Percentiles rank a stretch among this genome's conserved stretches.
phyloP scores from a whole-genome alignment of 2,113 vertebrate species.

The Arvicanthis niloticus region DNA sequence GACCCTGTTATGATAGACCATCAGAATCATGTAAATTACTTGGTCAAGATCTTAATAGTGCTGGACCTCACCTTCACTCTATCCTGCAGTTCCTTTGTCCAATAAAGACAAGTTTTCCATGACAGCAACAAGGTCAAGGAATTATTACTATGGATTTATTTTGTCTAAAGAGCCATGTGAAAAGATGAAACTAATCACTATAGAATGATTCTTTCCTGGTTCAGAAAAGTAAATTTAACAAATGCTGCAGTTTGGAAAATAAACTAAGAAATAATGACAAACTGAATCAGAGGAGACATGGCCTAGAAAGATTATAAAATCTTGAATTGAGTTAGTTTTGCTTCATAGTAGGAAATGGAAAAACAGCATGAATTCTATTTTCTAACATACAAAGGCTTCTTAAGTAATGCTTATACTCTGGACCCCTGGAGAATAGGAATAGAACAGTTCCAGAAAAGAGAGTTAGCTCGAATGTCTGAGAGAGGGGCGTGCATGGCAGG shows the following conservation, averaged over 20 bases:
- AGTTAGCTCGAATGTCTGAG: background rate
- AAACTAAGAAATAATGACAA: conserved; percentile 41
- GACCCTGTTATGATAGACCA: background rate
- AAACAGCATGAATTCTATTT: conserved; percentile 52
- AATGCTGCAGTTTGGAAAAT: conserved; percentile 29
- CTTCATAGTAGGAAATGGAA: conserved; percentile 36
- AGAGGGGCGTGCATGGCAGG: background rate
- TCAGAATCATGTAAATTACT: background rate
- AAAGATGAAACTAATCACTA: background rate
- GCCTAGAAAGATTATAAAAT: conserved; percentile 8
- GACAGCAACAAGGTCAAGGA: background rate
- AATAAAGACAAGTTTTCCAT: background rate
- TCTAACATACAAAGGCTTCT: background rate
- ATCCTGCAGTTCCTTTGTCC: background rate
- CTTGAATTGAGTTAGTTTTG: conserved; percentile 48
- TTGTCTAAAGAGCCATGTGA: background rate
- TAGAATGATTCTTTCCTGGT: conserved; percentile 15
- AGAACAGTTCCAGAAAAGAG: background rate
- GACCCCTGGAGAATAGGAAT: background rate
- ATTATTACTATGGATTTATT: background rate
- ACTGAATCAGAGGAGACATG: conserved; percentile 52
- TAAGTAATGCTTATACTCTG: background rate
- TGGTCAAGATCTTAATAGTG: background rate
- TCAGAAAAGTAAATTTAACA: conserved; percentile 47
- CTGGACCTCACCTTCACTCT: background rate